phyloP scores from a whole-genome alignment of 2,113 vertebrate species.

The Nerophis lumbriciformis region DNA sequence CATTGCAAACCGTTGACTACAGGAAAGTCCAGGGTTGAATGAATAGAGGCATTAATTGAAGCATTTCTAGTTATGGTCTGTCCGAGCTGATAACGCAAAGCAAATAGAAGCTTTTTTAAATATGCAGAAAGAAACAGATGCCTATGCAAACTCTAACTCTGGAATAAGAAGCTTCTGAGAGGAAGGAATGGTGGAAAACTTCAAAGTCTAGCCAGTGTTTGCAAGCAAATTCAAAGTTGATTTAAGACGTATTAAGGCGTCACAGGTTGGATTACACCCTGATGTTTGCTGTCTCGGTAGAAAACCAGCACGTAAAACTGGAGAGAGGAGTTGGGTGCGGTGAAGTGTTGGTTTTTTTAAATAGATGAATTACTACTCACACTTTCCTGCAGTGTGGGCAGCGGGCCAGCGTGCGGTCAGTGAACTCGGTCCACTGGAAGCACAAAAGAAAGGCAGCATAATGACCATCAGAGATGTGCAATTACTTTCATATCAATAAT shows the following conservation, averaged over 20 bases:
- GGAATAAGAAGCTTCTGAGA: neutral
- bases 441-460: neutral
- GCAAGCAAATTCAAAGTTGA: neutral
- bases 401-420: slow-evolving; percentile 85
- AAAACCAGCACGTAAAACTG: neutral
- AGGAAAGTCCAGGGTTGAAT: no score
- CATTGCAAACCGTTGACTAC: no score
- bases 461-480: no score
- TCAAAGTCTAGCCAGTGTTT: neutral
- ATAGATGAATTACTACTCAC: slow-evolving; percentile 69
- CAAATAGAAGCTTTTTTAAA: no score
- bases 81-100: no score
- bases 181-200: neutral
- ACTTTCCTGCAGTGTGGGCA: slow-evolving; percentile 94
- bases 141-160: no score
- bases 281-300: neutral
- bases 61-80: no score
- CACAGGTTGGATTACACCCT: neutral
- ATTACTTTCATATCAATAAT: no score
- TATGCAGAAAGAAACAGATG: no score
- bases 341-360: slow-evolving; percentile 10
- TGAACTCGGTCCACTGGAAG: slow-evolving; percentile 89
- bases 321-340: neutral
- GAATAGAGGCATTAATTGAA: no score
- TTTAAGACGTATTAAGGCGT: no score